Base-by-base conservation (phyloP, 2,888 invertebrate genomes). In the Lacanobia oleracea region DNA sequence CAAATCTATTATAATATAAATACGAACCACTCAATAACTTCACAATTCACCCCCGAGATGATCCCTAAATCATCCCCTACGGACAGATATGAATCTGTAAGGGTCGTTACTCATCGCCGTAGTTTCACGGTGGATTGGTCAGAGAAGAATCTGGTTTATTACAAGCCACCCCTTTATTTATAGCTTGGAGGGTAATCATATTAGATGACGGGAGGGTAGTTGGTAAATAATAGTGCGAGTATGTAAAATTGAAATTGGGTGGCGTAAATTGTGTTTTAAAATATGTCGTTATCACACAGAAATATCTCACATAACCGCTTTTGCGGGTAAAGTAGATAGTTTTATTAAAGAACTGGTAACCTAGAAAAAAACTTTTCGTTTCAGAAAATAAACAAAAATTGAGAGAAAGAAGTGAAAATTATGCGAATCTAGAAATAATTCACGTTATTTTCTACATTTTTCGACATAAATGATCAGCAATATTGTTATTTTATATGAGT, bases 71-170 rank as follows among this genome's bases (percentile, higher is more conserved):
- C 75, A 82, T 77, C 80, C 82, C 79, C 63, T 66, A 60, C 40
- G 75, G 73, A 65, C 69, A 77, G 83, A 88, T 88, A 88, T 81
- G 82, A 82, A 85, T 81, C 81, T 64, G 73, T 74, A 59, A 78
- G 75, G 86, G 77, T 72, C 84, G 89, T 91, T 89, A 88, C 90
- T 92, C 91, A 90, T 83, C 87, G 77, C 84, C 77, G 84, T 86
- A 81, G 87, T 90, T 91, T 91, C 85, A 91, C 89, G 90, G 88
- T 86, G 88, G 84, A 91, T 91, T 89, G 88, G 81, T 87, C 80
- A 79, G 85, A 70, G 82, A 85, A 89, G 85, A 83, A 87, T 81
- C 72, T 79, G 72, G 79, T 84, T 79, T 82, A 83, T 84, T 83
- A 79, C 71, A 63, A 64, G 56, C 63, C 51, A 81, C 77, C 85